Base-by-base conservation (phyloP, 2,113 vertebrate species). In the Pionites leucogaster region DNA sequence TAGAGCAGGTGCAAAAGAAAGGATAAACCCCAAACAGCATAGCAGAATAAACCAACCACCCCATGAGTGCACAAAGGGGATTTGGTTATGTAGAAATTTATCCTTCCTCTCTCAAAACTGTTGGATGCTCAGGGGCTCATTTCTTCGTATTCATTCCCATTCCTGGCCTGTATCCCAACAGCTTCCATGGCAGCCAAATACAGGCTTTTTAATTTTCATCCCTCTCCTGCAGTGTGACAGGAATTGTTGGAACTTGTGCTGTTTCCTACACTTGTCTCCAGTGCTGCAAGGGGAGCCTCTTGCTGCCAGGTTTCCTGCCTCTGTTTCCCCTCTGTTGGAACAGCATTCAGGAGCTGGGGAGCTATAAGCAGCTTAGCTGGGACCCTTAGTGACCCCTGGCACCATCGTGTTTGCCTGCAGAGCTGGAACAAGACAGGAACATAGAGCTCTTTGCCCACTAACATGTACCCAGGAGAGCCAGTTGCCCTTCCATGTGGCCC, bases 231-330 rank as follows among this genome's bases (percentile, higher is more conserved):
- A 59, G 55, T 2, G 53, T 88, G 88, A 74, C 92, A 77, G 77
- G 86, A 97, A 94, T 84, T 82, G 72, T 59, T 95, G 92, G 83
- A 72, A 28, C 79, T 95, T 31, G 16, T 24, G 68, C 72, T n/a
- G 59, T 76, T 80, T 90, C 96, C 92, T 88, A 49, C 57, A 7
- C 88, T 69, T 52, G 77, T 69, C 64, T 64, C 47, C 70, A 39
- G 82, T 22, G 53, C 76, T 92, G 67, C 4, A 35, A 77, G 59
- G 39, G 12, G 31, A 74, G 47, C 49, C 24, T 83, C 50, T 59
- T 14, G 4, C 78, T 82, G 81, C 86, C 94, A 94, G 8, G 42
- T 95, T 94, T 95, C 80, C 81, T 57, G 71, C n/a, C 80, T 19
- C 44, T 41, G 19, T 81, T 95, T 94, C 71, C 50, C 41, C 49